Evolutionary conservation across 2,797 vertebrate species (phyloP), one percentile per base, ranked within the genome.

Genomic region (Gadopsis marmoratus): DNA sequence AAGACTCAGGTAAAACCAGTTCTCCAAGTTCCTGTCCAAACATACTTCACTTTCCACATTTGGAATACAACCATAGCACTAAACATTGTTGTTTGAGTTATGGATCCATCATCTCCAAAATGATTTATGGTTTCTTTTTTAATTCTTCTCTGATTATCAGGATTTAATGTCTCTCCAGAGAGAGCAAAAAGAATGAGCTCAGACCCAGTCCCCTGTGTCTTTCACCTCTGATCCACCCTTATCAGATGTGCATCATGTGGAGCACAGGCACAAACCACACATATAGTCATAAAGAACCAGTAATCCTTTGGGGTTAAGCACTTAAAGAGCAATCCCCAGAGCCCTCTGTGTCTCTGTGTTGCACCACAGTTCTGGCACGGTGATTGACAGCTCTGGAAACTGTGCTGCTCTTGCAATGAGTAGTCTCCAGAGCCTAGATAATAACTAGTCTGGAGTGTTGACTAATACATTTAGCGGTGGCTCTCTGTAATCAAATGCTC

Each of bases 321-420:
- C 86, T 94, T 91, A 82, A 80, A 89, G 78, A 84, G 62, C 75
- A 59, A 76, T 87, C 87, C 87, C 89, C 60, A 16, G 84, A 83
- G 90, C 53, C 84, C 82, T 67, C 72, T 76, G 74, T 77, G 78
- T 90, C 76, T 88, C 82, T 77, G 79, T 45, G 83, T 93, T 89
- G 85, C 85, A 77, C 85, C 89, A 85, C 61, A 86, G 78, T 83
- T 89, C 79, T 91, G 90, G 78, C 89, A 82, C 6, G 4, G 39
- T 92, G 93, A 94, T 87, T 91, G 93, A 90, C 90, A 90, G 88
- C 87, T 88, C 81, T 90, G 88, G 88, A 92, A 91, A 88, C 88
- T 87, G 82, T 74, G 72, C 87, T 82, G 84, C 82, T 91, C 83
- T 92, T 81, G 91, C 83, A 88, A 84, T 86, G 88, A 91, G 84